phyloP scores from a whole-genome alignment of 2,888 invertebrate species.

The Aethes cnicana region DNA sequence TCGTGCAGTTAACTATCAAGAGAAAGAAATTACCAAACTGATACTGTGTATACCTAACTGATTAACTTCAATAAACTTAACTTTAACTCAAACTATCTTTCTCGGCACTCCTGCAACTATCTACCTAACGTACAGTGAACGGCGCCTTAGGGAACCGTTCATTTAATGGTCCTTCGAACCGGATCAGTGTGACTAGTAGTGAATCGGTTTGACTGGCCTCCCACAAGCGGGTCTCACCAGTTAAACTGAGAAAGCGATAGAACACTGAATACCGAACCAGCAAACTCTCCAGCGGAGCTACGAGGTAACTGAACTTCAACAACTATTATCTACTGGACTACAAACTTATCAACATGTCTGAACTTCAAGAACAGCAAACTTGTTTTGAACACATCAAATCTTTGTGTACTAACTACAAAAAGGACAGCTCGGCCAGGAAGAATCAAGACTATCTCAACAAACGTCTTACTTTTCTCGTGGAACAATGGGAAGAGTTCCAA shows the following conservation, averaged over 20 bases:
- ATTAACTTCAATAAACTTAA: too few relatives aligned
- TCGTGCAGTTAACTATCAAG: too few relatives aligned
- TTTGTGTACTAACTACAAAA: constrained; percentile 22
- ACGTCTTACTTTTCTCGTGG: constrained; percentile 7
- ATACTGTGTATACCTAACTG: too few relatives aligned
- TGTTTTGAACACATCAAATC: constrained; percentile 17
- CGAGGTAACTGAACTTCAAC: neutral
- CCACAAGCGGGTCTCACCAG: too few relatives aligned
- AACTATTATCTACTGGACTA: neutral
- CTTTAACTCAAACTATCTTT: too few relatives aligned
- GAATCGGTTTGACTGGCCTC: constrained; percentile 3
- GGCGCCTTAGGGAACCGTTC: too few relatives aligned
- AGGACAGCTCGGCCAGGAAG: constrained; percentile 15
- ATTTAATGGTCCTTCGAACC: too few relatives aligned
- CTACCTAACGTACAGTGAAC: too few relatives aligned
- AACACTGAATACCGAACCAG: neutral
- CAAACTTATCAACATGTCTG: neutral
- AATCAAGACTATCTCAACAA: constrained; percentile 22
- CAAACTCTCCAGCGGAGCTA: neutral
- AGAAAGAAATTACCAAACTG: too few relatives aligned
- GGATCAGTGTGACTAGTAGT: too few relatives aligned
- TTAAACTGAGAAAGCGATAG: neutral
- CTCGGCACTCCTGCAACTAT: too few relatives aligned
- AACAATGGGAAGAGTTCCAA: constrained; percentile 11
- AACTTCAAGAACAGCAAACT: constrained; percentile 2